Conservation (phyloP, 2,888 invertebrate species). For the Drosophila colorata region DNA sequence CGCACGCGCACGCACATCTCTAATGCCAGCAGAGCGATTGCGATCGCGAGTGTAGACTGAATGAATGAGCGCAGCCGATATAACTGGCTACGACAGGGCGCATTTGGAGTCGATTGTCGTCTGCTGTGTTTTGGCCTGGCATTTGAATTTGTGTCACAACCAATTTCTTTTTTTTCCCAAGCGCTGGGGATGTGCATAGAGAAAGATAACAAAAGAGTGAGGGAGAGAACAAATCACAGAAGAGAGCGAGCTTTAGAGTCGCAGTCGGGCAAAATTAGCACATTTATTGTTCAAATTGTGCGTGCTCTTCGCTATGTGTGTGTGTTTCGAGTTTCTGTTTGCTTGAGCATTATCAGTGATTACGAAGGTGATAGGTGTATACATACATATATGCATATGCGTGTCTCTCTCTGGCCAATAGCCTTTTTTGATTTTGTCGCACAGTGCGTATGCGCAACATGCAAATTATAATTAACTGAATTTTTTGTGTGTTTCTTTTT, state of each 20-base stretch:
- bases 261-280: conserved; percentile 60
- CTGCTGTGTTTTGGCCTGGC: conserved; percentile 12
- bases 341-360: conserved; percentile 61
- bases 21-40: conserved; percentile 44
- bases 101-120: conserved; percentile 14
- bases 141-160: conserved; percentile 56
- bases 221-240: conserved; percentile 1
- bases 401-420: conserved; percentile 6
- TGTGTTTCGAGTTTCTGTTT: conserved; percentile 32
- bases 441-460: conserved; percentile 67
- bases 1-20: conserved; percentile 45
- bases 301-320: conserved; percentile 29
- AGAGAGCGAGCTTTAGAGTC: conserved; percentile 18
- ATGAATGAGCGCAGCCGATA: conserved; percentile 48
- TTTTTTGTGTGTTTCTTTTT: background rate
- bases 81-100: conserved; percentile 8
- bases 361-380: conserved; percentile 52
- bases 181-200: conserved; percentile 15
- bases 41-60: conserved; percentile 41
- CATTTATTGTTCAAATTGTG: conserved; percentile 57
- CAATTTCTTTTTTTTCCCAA: conserved; percentile 12
- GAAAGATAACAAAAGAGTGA: conserved; percentile 2
- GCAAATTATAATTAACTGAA: conserved; percentile 10
- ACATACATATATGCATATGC: conserved; percentile 10
- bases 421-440: background rate